Conservation (phyloP, 2,888 invertebrate species). For the Tipula vernalis region DNA sequence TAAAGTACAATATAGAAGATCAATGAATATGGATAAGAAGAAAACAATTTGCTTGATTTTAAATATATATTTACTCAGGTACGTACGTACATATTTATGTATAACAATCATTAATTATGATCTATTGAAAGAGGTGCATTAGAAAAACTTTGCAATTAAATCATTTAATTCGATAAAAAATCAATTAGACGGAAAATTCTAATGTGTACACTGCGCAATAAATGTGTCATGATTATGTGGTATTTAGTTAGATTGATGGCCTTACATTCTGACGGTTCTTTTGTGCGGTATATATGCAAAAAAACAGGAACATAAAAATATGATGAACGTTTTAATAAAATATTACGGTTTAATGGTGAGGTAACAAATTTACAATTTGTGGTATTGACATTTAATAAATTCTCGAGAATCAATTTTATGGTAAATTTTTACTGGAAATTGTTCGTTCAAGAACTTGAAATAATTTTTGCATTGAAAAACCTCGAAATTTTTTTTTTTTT, state of each 20-base stretch:
- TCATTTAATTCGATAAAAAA: neutral
- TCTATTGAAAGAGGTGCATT: neutral
- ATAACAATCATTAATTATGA: neutral
- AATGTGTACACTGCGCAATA: neutral
- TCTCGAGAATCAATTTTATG: neutral
- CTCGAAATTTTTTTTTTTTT: neutral
- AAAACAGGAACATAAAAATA: neutral
- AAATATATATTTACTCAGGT: neutral
- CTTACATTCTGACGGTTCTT: neutral
- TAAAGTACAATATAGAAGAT: neutral
- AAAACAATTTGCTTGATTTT: neutral
- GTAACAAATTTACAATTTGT: neutral
- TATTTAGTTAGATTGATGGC: neutral
- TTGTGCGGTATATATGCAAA: neutral
- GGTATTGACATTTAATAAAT: neutral
- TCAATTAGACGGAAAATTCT: neutral
- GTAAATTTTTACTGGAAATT: neutral
- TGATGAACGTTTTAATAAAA: neutral
- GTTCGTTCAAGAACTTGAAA: neutral
- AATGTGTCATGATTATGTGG: neutral
- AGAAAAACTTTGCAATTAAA: neutral
- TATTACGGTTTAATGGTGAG: neutral
- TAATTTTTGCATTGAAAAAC: neutral
- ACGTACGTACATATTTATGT: neutral
- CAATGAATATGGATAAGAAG: neutral